A percentile compares a stretch with the other conserved stretches of the same genome.
Conservation (phyloP, 2,888 invertebrate species). For the Hydrotaea cyrtoneurina region DNA sequence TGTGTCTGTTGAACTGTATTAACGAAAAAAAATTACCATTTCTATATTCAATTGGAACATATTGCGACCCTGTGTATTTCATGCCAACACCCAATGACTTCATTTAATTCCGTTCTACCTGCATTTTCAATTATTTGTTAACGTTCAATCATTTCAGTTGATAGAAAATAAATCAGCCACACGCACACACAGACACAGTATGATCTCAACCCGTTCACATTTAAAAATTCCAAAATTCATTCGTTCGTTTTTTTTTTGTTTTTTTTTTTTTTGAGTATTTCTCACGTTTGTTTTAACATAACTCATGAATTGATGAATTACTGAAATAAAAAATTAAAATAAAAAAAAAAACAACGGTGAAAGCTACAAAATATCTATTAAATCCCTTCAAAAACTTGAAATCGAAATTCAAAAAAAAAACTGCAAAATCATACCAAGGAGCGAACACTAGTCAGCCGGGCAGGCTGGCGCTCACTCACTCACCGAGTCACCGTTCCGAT, state of each 20-base stretch:
- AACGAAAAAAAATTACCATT: no score
- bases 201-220: slow-evolving; percentile 22
- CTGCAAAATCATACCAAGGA: slow-evolving; percentile 62
- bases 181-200: slow-evolving; percentile 6
- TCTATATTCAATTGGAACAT: no score
- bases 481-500: not conserved
- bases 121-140: not conserved
- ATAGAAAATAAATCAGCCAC: not conserved
- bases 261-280: no score
- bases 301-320: slow-evolving; percentile 34
- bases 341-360: slow-evolving; percentile 53
- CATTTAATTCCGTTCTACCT: no score
- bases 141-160: slow-evolving; percentile 3
- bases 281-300: slow-evolving; percentile 53
- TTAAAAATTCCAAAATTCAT: slow-evolving; percentile 38
- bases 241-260: slow-evolving; percentile 6
- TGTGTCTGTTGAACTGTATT: no score
- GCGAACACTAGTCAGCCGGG: slow-evolving; percentile 13
- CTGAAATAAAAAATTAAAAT: slow-evolving; percentile 18
- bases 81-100: no score
- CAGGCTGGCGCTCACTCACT: slow-evolving; percentile 2
- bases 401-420: slow-evolving; percentile 37
- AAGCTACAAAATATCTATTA: slow-evolving; percentile 46
- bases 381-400: not conserved
- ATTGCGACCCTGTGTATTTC: no score